Evolutionary conservation across 1,140 invertebrate genomes (phyloP).

Genomic region (Apis florea): DNA sequence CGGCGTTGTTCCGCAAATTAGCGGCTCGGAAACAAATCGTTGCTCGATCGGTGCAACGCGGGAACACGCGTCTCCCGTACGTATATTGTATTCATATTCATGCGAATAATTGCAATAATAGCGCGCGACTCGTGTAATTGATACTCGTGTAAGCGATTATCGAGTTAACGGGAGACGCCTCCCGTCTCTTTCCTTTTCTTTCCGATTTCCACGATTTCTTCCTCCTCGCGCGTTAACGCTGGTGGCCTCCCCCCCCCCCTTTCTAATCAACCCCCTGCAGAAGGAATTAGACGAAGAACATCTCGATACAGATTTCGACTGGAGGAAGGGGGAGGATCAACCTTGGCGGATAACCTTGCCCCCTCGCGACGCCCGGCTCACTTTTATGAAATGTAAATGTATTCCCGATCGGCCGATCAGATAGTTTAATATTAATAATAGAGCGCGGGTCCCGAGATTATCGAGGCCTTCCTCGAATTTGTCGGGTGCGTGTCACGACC

Average conservation of each 20-base stretch:
- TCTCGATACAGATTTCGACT: too few relatives aligned
- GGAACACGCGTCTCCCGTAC: background rate
- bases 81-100: conserved; percentile 50
- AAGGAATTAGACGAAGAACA: too few relatives aligned
- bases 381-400: conserved; percentile 53
- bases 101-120: conserved; percentile 55
- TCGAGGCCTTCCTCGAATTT: conserved; percentile 27
- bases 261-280: too few relatives aligned
- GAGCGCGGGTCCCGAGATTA: conserved; percentile 18
- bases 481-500: conserved; percentile 18
- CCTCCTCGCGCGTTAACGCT: background rate
- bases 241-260: too few relatives aligned
- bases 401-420: conserved; percentile 50
- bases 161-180: conserved; percentile 9
- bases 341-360: conserved; percentile 26
- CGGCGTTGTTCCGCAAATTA: conserved; percentile 22
- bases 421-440: conserved; percentile 47
- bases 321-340: background rate
- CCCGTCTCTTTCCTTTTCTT: background rate
- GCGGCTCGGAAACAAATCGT: conserved; percentile 24
- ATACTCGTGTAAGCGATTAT: conserved; percentile 47
- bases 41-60: background rate
- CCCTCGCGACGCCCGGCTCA: background rate
- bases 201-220: background rate
- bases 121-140: conserved; percentile 50